Percentiles rank a stretch among this genome's conserved stretches.
phyloP scores from a whole-genome alignment of 2,888 invertebrate species.

The Polymixis flavicincta region DNA sequence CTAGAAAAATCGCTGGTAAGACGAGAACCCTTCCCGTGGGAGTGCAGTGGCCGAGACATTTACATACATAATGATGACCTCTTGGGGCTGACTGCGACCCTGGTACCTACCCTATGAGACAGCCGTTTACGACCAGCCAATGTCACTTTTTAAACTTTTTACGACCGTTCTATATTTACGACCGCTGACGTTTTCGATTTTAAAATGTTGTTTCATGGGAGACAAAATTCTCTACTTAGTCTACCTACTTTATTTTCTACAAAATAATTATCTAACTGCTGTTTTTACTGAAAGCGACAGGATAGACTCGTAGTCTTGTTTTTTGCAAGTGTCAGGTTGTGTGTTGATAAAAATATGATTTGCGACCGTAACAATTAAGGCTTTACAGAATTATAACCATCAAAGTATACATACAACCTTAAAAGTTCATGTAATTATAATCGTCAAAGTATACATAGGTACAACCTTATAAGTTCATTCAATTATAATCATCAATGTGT shows the following conservation, averaged over 20 bases:
- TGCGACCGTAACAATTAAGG: too few relatives aligned
- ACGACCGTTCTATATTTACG: conserved; percentile 23
- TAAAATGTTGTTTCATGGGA: conserved; percentile 13
- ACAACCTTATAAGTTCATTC: too few relatives aligned
- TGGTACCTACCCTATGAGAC: conserved; percentile 23
- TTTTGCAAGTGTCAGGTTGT: too few relatives aligned
- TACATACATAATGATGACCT: conserved; percentile 77
- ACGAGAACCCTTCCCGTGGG: conserved; percentile 71
- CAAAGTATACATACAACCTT: too few relatives aligned
- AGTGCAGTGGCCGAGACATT: conserved; percentile 72
- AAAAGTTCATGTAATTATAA: too few relatives aligned
- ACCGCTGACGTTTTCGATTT: conserved; percentile 37
- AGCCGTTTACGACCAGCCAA: conserved; percentile 47
- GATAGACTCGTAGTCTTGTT: too few relatives aligned
- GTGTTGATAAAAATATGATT: too few relatives aligned
- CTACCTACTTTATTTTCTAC: neutral
- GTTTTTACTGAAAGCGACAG: neutral
- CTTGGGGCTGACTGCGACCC: conserved; percentile 59
- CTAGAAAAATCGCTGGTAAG: conserved; percentile 75
- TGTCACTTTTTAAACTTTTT: conserved; percentile 56
- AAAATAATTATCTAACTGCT: neutral
- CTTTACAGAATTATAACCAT: too few relatives aligned
- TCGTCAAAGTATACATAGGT: too few relatives aligned
- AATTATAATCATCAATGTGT: too few relatives aligned
- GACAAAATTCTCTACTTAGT: neutral